These are phyloP conservation scores for Agonopterix alstromeriana DNA, from an alignment of 2,888 invertebrate genomes.

Conservation along the genomic window DNA sequence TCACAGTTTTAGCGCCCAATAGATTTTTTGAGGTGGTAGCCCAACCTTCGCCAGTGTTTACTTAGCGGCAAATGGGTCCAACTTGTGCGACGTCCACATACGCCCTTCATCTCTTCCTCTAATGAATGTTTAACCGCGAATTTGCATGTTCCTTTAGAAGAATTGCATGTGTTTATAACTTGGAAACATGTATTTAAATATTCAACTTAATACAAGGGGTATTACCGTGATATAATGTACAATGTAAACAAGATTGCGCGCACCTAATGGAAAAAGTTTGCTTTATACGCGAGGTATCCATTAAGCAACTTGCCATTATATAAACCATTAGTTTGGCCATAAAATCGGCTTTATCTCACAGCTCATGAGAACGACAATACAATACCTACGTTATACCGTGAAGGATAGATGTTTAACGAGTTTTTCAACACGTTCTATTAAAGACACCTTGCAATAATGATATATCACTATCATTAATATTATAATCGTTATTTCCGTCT, in stretches of 20 bases:
- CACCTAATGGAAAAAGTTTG: conserved; percentile 22
- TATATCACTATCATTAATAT: no score
- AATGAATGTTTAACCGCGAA: not conserved
- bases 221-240: conserved; percentile 6
- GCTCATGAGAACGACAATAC: conserved; percentile 5
- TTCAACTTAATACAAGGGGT: not conserved
- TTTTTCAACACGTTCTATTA: conserved; percentile 2
- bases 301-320: conserved; percentile 23
- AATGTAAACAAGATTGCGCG: conserved; percentile 11
- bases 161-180: not conserved
- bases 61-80: conserved; percentile 1
- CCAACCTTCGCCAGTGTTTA: conserved; percentile 5
- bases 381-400: not conserved
- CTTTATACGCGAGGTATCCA: conserved; percentile 10
- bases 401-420: not conserved
- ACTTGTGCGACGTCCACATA: not conserved
- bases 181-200: not conserved
- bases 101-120: no score
- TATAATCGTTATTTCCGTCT: no score
- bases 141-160: conserved; percentile 6
- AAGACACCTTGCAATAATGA: not conserved
- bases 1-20: no score
- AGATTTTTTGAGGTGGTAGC: no score
- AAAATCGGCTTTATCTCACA: conserved; percentile 25
- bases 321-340: conserved; percentile 26